Conservation (phyloP, 2,888 invertebrate genomes). For the Drosophila eohydei region DNA sequence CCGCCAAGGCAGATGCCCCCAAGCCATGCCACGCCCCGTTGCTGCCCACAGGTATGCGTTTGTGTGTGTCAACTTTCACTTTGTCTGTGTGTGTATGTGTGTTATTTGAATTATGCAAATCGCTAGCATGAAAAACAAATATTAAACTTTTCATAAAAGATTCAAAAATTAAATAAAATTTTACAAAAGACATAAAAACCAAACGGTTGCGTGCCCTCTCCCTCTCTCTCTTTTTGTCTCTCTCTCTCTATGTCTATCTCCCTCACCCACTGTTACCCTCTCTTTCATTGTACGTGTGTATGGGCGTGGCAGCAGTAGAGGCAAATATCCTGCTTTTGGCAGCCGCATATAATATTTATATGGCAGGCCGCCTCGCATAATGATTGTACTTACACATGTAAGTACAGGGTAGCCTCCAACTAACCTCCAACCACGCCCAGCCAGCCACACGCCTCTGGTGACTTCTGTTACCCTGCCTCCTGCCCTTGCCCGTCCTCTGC, state of each 20-base stretch:
- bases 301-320: neutral
- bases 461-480: neutral
- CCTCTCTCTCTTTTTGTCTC: neutral
- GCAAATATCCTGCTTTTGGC: conserved; percentile 31
- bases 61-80: conserved; percentile 20
- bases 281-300: neutral
- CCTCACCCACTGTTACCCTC: neutral
- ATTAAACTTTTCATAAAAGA: conserved; percentile 82
- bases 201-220: conserved; percentile 60
- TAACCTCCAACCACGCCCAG: conserved; percentile 46
- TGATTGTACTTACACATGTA: conserved; percentile 77
- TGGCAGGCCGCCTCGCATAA: conserved; percentile 59
- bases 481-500: neutral
- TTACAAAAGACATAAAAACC: conserved; percentile 79
- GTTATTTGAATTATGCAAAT: conserved; percentile 77
- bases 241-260: neutral
- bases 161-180: conserved; percentile 81
- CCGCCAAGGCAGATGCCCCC: conserved; percentile 48
- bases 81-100: conserved; percentile 29
- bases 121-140: conserved; percentile 81
- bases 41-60: conserved; percentile 49
- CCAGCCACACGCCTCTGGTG: conserved; percentile 5
- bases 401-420: conserved; percentile 52
- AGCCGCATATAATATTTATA: conserved; percentile 59
- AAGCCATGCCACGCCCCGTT: neutral